Conservation (phyloP, 2,113 vertebrate species). For the Pyxicephalus adspersus region DNA sequence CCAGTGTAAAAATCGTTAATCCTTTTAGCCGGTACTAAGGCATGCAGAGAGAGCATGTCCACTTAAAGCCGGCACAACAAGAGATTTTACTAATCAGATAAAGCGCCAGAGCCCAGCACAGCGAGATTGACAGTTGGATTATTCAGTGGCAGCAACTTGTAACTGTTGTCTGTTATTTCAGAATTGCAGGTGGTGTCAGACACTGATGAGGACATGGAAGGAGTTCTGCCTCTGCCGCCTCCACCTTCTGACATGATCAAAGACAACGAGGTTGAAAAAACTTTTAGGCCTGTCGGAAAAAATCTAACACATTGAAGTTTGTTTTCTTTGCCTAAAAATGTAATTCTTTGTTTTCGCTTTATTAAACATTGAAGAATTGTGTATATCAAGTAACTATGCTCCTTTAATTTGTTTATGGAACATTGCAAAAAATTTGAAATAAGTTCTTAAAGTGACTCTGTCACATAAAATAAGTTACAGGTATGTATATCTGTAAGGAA, state of each 20-base stretch:
- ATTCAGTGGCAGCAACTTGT: conserved; percentile 20
- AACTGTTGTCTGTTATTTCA: conserved; percentile 26
- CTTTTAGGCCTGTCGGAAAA: too few species aligned
- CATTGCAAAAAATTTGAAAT: too few species aligned
- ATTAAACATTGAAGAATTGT: too few species aligned
- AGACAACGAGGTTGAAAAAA: neutral
- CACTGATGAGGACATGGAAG: conserved; percentile 31
- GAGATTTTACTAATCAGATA: conserved; percentile 47
- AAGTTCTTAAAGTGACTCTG: too few species aligned
- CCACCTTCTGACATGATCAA: neutral
- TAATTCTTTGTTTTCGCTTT: neutral
- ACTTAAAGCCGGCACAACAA: conserved; percentile 29
- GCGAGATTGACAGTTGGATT: conserved; percentile 25
- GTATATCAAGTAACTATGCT: too few species aligned
- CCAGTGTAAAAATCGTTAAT: conserved; percentile 44
- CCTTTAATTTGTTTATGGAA: too few species aligned
- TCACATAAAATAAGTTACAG: too few species aligned
- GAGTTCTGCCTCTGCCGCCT: neutral
- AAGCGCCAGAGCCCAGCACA: neutral
- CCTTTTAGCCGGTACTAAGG: conserved; percentile 40
- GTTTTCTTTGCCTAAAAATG: neutral
- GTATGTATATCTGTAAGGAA: too few species aligned
- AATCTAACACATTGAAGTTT: neutral
- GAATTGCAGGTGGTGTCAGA: conserved; percentile 52
- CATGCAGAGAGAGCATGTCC: conserved; percentile 31